These are phyloP conservation scores for Prionailurus bengalensis DNA, from an alignment of 2,113 vertebrate genomes.

Conservation along the genomic window DNA sequence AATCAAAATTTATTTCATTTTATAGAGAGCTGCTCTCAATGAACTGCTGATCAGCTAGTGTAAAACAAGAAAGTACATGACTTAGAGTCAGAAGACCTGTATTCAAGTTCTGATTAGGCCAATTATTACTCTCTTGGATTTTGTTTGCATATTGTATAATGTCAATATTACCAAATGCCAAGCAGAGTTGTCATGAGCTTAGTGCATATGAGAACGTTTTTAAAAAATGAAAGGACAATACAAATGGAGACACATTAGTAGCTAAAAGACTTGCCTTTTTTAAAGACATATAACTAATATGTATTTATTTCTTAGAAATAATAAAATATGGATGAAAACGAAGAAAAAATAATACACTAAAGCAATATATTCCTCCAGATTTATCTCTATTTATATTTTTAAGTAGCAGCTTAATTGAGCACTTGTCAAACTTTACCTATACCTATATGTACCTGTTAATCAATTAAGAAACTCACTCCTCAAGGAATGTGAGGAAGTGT, in stretches of 20 bases:
- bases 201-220: neutral
- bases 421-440: neutral
- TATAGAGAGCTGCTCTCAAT: neutral
- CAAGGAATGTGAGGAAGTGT: neutral
- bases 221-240: neutral
- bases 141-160: neutral
- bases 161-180: neutral
- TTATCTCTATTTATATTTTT: constrained; percentile 1
- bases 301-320: constrained; percentile 19
- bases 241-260: neutral
- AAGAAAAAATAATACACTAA: constrained; percentile 12
- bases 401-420: neutral
- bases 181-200: neutral
- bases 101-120: neutral
- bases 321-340: constrained; percentile 26
- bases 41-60: neutral
- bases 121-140: neutral
- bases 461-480: neutral
- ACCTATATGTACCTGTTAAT: neutral
- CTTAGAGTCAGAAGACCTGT: neutral
- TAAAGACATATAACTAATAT: neutral
- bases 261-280: constrained; percentile 24
- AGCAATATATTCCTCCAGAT: neutral
- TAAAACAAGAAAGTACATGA: neutral
- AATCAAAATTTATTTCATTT: constrained; percentile 42